Conservation (phyloP, 92 coral and sea anemone species). For the Umimayanthus chanpuru region DNA sequence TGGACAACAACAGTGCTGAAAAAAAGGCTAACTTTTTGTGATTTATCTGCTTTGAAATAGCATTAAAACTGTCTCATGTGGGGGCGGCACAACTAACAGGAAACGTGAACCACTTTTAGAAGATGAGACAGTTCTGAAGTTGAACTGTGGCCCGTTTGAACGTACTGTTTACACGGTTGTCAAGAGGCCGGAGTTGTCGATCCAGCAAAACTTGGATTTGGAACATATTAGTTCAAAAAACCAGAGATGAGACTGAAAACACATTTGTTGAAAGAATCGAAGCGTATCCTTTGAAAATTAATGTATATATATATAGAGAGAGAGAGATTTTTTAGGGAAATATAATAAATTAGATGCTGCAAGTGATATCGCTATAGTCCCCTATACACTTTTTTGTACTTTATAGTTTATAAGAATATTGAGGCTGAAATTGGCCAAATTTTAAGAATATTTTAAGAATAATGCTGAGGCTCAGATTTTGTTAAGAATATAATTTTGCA, state of each 20-base stretch:
- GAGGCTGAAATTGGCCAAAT: no score
- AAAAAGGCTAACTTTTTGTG: not conserved
- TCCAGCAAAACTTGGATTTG: not conserved
- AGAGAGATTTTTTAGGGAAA: no score
- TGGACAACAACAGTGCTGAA: not conserved
- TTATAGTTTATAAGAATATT: no score
- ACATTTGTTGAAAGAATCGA: conserved; percentile 87
- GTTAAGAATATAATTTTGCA: no score
- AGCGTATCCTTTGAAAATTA: conserved; percentile 85
- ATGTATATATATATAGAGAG: not conserved
- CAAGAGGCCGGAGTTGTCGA: not conserved
- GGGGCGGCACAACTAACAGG: not conserved
- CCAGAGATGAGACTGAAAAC: conserved; percentile 85
- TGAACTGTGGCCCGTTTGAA: not conserved
- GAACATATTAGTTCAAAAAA: not conserved
- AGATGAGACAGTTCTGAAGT: conserved; percentile 1
- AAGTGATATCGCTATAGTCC: no score
- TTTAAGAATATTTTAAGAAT: no score
- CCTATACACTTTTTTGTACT: no score
- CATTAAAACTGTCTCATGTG: not conserved
- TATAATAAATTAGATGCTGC: no score
- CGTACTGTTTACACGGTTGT: conserved; percentile 33
- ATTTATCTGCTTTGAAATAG: not conserved
- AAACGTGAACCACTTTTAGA: not conserved
- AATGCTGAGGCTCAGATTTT: no score